A percentile compares a stretch with the other conserved stretches of the same genome.
Evolutionary conservation across 2,888 invertebrate genomes (phyloP).

Genomic region (Harpagoxenus sublaevis): DNA sequence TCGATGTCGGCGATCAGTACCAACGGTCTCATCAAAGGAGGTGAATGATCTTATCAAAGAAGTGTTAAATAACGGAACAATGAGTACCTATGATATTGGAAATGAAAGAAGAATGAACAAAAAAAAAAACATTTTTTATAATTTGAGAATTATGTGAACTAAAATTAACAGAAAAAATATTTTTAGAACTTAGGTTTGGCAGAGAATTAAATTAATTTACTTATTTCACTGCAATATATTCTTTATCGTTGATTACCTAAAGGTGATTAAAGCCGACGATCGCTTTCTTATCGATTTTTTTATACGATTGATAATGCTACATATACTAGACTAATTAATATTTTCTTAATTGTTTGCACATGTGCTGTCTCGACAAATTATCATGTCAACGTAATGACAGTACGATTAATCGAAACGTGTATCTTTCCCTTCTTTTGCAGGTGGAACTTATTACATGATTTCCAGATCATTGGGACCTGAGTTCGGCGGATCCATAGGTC

Average conservation of each 20-base stretch:
- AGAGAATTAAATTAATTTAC: not conserved
- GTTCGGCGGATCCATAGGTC: constrained; percentile 98
- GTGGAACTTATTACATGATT: constrained; percentile 99
- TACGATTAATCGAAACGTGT: not conserved
- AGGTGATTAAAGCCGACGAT: not conserved
- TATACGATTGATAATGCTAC: not conserved
- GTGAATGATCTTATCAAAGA: constrained; percentile 98
- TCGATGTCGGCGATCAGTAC: constrained; percentile 99
- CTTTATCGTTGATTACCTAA: not conserved
- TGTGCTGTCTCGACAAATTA: not conserved
- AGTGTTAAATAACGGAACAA: constrained; percentile 39
- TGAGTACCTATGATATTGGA: not conserved
- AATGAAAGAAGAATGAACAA: not conserved
- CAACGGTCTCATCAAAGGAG: constrained; percentile 99
- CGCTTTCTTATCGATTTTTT: not conserved
- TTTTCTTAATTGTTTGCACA: constrained; percentile 21
- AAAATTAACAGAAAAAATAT: not conserved
- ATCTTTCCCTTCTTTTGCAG: constrained; percentile 86
- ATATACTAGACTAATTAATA: constrained; percentile 2
- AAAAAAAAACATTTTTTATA: not conserved
- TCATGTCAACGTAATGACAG: not conserved
- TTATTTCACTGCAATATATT: not conserved
- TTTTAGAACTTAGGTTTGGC: not conserved
- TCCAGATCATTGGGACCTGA: constrained; percentile 98
- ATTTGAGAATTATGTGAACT: not conserved